A percentile compares a stretch with the other conserved stretches of the same genome.
Evolutionary conservation across 2,113 vertebrate genomes (phyloP).

Genomic region (Zeus faber): DNA sequence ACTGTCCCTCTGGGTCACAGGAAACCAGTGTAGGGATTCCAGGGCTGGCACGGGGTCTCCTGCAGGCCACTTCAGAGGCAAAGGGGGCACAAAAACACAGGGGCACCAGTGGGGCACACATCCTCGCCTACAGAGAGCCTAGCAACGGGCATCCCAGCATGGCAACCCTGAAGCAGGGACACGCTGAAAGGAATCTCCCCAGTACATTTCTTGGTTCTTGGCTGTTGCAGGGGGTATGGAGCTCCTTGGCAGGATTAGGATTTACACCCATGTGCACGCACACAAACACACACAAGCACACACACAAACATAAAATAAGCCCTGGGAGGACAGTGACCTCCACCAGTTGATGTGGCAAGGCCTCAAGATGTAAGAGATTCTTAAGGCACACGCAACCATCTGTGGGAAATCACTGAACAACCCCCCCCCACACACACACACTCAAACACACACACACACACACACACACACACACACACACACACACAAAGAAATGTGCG

Average conservation of each 20-base stretch:
- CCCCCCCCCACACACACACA: conserved; percentile 12
- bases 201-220: conserved; percentile 47
- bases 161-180: conserved; percentile 53
- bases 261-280: conserved; percentile 37
- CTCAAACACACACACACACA: conserved; percentile 9
- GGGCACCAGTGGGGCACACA: conserved; percentile 41
- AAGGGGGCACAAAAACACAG: conserved; percentile 35
- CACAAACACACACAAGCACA: conserved; percentile 13
- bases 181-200: conserved; percentile 48
- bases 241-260: conserved; percentile 45
- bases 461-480: conserved; percentile 38
- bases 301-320: conserved; percentile 38
- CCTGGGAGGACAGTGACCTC: conserved; percentile 66
- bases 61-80: conserved; percentile 26
- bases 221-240: conserved; percentile 41
- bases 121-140: conserved; percentile 44
- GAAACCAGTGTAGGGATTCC: conserved; percentile 35
- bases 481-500: conserved; percentile 5
- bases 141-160: conserved; percentile 55
- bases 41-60: conserved; percentile 30
- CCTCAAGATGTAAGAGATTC: conserved; percentile 31
- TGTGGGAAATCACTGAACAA: background rate
- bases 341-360: conserved; percentile 49
- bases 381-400: conserved; percentile 16
- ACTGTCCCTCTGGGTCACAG: conserved; percentile 39